Evolutionary conservation across 2,797 vertebrate species (phyloP).

Genomic region (Poeciliopsis presidionis): DNA sequence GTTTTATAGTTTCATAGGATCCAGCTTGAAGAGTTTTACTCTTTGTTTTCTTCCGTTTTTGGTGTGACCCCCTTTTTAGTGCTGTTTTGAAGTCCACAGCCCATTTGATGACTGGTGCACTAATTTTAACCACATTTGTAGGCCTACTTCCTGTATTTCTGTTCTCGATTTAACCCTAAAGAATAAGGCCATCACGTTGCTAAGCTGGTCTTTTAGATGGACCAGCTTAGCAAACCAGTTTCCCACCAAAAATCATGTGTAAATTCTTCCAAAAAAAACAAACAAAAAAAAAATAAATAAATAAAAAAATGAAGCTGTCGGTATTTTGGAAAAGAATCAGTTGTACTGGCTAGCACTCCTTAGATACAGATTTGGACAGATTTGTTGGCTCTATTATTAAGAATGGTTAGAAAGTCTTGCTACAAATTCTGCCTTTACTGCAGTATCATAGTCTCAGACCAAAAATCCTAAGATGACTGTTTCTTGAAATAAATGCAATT

Average conservation of each 20-base stretch:
- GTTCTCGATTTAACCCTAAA: not conserved
- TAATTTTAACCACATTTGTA: not conserved
- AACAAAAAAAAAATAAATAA: not conserved
- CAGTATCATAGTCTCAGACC: not conserved
- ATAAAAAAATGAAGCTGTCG: not conserved
- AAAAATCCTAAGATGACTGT: not conserved
- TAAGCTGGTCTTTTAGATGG: not conserved
- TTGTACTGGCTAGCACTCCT: not conserved
- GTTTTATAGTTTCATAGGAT: not conserved
- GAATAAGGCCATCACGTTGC: not conserved
- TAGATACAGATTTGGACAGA: not conserved
- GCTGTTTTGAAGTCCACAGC: not conserved
- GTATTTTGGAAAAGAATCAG: not conserved
- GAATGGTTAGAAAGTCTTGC: not conserved
- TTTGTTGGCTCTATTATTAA: not conserved
- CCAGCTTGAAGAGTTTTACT: not conserved
- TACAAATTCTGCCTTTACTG: not conserved
- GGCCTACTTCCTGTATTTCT: no score
- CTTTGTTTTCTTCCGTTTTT: not conserved
- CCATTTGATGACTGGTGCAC: no score
- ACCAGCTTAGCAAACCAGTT: not conserved
- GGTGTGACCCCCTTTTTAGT: not conserved
- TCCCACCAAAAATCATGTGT: not conserved
- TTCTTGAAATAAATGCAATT: no score
- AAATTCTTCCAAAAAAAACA: not conserved